phyloP scores from a whole-genome alignment of 2,797 vertebrate species.

The Helarctos malayanus region DNA sequence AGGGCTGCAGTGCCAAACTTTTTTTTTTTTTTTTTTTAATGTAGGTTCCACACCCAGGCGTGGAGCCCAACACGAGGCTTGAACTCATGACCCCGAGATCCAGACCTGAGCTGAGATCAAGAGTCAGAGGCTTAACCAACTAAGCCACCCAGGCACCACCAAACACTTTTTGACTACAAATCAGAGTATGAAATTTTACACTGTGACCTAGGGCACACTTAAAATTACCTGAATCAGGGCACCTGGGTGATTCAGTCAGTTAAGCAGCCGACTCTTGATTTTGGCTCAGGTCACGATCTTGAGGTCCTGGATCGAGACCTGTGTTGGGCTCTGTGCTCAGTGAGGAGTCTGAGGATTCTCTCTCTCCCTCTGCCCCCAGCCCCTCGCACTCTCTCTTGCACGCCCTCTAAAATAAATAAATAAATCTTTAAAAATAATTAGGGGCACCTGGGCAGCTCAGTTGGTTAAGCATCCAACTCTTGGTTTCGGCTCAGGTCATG shows the following conservation, averaged over 20 bases:
- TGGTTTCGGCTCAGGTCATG: too few species aligned
- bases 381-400: fast-evolving
- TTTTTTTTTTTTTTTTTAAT: not conserved
- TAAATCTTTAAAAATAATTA: not conserved
- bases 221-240: not conserved
- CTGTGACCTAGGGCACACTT: not conserved
- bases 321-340: not conserved
- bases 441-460: too few species aligned
- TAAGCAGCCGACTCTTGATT: too few species aligned
- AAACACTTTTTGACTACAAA: constrained; percentile 10
- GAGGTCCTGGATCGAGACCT: not conserved
- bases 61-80: not conserved
- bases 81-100: not conserved
- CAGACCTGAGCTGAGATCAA: not conserved
- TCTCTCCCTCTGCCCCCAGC: not conserved
- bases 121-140: not conserved
- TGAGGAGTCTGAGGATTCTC: not conserved
- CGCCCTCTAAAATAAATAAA: not conserved
- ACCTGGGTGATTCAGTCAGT: too few species aligned
- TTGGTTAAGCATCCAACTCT: too few species aligned
- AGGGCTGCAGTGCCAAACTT: not conserved
- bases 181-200: constrained; percentile 28
- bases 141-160: not conserved
- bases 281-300: not conserved
- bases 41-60: not conserved